Conservation (phyloP, 2,797 vertebrate genomes). For the Choloepus didactylus region DNA sequence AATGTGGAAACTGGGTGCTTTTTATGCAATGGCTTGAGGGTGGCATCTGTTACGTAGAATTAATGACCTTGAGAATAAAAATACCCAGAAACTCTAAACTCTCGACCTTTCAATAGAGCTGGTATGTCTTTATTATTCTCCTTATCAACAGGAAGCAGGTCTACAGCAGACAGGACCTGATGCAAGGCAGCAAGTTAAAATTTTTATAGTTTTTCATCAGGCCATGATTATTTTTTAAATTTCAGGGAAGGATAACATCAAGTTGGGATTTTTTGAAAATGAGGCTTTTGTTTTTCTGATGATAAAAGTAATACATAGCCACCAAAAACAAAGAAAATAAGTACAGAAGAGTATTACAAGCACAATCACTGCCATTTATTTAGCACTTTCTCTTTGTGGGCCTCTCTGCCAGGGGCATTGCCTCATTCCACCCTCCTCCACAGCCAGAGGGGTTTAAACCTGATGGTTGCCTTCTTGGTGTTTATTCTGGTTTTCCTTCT, state of each 20-base stretch:
- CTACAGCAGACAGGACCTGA: neutral
- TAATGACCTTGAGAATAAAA: slow-evolving; percentile 58
- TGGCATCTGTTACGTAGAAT: neutral
- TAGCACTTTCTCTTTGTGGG: neutral
- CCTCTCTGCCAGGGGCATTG: neutral
- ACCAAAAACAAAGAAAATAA: neutral
- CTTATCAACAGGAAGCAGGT: slow-evolving; percentile 67
- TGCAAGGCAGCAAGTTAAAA: neutral
- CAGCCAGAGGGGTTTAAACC: neutral
- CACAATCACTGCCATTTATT: neutral
- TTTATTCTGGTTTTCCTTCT: slow-evolving; percentile 11
- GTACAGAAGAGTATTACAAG: neutral
- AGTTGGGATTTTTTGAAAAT: slow-evolving; percentile 49
- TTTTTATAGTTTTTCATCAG: slow-evolving; percentile 3
- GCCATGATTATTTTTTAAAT: neutral
- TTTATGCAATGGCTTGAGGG: neutral
- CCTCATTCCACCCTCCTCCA: no score
- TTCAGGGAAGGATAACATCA: neutral
- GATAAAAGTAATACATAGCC: neutral
- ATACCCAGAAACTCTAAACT: neutral
- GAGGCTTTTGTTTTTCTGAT: slow-evolving; percentile 42
- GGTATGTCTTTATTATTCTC: slow-evolving; percentile 56
- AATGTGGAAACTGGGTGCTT: neutral
- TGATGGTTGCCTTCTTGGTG: neutral
- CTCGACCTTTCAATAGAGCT: neutral